These are phyloP conservation scores for Hydrophis major DNA, from an alignment of 2,797 vertebrate genomes.

Conservation along the genomic window DNA sequence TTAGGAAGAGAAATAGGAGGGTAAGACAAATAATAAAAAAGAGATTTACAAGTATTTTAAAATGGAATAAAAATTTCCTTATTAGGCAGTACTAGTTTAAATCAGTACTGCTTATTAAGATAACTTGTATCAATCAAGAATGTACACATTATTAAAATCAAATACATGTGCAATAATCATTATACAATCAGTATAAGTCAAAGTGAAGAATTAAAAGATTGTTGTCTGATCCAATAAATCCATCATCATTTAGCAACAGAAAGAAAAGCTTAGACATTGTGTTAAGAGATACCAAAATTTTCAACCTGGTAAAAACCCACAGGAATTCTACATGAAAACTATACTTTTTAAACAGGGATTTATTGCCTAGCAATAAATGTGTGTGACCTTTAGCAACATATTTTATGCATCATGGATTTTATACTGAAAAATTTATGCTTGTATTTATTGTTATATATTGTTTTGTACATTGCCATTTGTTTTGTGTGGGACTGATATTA, in stretches of 20 bases:
- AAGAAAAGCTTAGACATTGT: neutral
- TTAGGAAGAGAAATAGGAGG: neutral
- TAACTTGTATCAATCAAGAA: neutral
- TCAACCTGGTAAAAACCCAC: neutral
- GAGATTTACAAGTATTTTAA: neutral
- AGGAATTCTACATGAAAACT: neutral
- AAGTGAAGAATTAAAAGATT: neutral
- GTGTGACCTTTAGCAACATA: neutral
- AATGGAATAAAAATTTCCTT: neutral
- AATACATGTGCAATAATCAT: neutral
- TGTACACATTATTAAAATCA: neutral
- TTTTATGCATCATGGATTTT: neutral
- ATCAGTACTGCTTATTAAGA: neutral
- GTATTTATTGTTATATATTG: neutral
- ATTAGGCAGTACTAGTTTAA: neutral
- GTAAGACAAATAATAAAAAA: neutral
- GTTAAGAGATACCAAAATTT: neutral
- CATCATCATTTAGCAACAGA: neutral
- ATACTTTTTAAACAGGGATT: neutral
- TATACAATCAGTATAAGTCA: neutral
- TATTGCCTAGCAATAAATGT: neutral
- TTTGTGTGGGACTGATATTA: neutral
- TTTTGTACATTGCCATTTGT: neutral
- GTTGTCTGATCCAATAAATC: neutral
- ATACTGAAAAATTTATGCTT: neutral